Evolutionary conservation across 2,113 vertebrate species (phyloP), one percentile per base, ranked within the genome.

Genomic region (Pseudorectes ferrugineus): DNA sequence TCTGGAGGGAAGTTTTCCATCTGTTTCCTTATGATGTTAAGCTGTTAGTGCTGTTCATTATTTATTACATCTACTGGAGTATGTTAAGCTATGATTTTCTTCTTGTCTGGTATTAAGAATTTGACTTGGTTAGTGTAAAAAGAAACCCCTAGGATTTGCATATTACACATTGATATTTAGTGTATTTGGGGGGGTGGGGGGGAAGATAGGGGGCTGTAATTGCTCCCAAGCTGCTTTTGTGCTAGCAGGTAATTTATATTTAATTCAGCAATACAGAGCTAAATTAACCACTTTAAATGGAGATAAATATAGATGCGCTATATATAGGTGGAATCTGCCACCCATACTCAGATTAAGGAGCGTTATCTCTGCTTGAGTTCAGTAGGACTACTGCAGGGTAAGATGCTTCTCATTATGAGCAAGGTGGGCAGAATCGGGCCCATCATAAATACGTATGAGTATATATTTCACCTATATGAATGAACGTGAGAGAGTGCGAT

Each of bases 1-100:
- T 98, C 93, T 59, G 95, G 98, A 98, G 97, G 97, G 96, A 96
- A 96, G 95, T 97, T 97, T 98, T 97, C 98, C 97, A 98, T 98
- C 97, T 98, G 98, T 97, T 96, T 98, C 96, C 94, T 96, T 97
- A 94, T 74, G 96, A 97, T 96, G 91, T 94, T 96, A 96, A 96
- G 95, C 95, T 97, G 96, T 97, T 97, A 93, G 86, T 88, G 85
- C 92, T 92, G 97, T 97, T 97, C 95, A 96, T 97, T 97, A 98
- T 98, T 98, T 97, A 97, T 97, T 97, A 85, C 90, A 95, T 96
- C 88, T 95, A 94, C 93, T 74, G 73, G 94, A 97, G 95, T 94
- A 95, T 95, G 95, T 96, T 93, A 97, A 97, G 91, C 94, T 96
- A 88, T 91, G 96, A 94, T 96, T 97, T 97, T 94, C 87, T 92